A percentile compares a stretch with the other conserved stretches of the same genome.
Evolutionary conservation across 1,140 invertebrate species (phyloP).

Genomic region (Camponotus vicinus): DNA sequence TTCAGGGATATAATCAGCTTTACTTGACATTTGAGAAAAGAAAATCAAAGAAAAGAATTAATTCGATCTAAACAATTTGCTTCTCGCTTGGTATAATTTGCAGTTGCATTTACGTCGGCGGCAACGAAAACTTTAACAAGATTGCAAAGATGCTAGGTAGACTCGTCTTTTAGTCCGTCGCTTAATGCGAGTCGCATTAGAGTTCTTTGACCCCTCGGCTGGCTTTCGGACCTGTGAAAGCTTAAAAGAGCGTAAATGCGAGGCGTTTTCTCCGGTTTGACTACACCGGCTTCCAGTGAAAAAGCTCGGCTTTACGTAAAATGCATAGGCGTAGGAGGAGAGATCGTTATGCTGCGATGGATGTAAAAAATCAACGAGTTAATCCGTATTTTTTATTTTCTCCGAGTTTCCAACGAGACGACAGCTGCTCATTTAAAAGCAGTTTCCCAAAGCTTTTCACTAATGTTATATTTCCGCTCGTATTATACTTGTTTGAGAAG

Average conservation of each 20-base stretch:
- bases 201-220: constrained; percentile 22
- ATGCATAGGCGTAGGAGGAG: not conserved
- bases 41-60: not conserved
- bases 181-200: not conserved
- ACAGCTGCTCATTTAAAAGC: not conserved
- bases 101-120: not conserved
- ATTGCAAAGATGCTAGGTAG: constrained; percentile 1
- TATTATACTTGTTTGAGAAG: not conserved
- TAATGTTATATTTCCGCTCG: not conserved
- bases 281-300: not conserved
- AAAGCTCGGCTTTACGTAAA: constrained; percentile 17
- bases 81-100: not conserved
- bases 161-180: not conserved
- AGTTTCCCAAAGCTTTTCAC: not conserved
- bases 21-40: not conserved
- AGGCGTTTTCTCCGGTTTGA: not conserved
- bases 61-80: not conserved
- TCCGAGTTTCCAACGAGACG: not conserved
- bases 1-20: not conserved
- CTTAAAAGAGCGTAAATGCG: constrained; percentile 19
- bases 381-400: not conserved
- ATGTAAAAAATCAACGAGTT: constrained; percentile 24
- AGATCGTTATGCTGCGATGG: not conserved
- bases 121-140: not conserved
- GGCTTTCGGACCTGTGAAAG: constrained; percentile 34